phyloP scores from a whole-genome alignment of 2,888 invertebrate genomes.

The Calliphora vomitoria region DNA sequence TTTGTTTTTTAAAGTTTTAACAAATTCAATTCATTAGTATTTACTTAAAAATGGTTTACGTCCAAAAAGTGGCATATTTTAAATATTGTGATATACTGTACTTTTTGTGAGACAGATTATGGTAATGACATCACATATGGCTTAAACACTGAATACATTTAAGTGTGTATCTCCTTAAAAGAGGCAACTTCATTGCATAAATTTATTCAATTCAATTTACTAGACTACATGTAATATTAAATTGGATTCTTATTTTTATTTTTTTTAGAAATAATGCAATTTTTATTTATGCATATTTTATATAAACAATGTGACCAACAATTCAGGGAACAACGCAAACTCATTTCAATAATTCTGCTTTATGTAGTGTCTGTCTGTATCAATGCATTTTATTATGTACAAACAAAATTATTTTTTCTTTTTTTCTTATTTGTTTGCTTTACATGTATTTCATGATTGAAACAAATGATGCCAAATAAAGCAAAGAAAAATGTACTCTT shows the following conservation, averaged over 20 bases:
- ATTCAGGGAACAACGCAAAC: background rate
- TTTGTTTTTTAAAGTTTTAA: too few relatives aligned
- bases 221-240: too few relatives aligned
- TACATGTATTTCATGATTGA: slow-evolving; percentile 58
- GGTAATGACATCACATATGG: too few relatives aligned
- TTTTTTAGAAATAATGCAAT: background rate
- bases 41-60: too few relatives aligned
- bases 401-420: slow-evolving; percentile 32
- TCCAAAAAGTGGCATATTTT: too few relatives aligned
- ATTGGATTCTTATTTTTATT: background rate
- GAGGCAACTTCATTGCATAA: too few relatives aligned
- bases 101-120: too few relatives aligned
- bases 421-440: background rate
- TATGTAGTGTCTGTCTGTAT: background rate
- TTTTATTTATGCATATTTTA: slow-evolving; percentile 30
- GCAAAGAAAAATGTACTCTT: slow-evolving; percentile 1
- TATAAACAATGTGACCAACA: background rate
- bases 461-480: slow-evolving; percentile 65
- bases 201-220: too few relatives aligned
- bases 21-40: too few relatives aligned
- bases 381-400: slow-evolving; percentile 9
- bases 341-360: background rate
- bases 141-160: too few relatives aligned
- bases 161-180: too few relatives aligned
- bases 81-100: too few relatives aligned